These are phyloP conservation scores for Palaemon carinicauda DNA, from an alignment of 1,140 invertebrate genomes.

Conservation along the genomic window DNA sequence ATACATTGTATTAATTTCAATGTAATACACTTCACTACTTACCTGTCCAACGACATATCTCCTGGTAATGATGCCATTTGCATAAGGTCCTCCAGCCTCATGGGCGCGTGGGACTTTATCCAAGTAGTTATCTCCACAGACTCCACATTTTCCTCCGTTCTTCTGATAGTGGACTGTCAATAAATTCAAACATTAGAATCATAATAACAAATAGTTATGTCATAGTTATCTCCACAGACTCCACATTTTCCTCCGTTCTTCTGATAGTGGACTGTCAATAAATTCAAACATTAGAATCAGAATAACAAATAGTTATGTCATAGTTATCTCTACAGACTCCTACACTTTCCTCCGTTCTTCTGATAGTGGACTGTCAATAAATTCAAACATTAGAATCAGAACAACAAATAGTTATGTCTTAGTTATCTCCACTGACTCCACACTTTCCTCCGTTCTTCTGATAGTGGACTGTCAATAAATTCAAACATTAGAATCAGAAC, in stretches of 20 bases:
- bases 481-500: no score
- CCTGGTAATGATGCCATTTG: slow-evolving; percentile 80
- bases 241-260: slow-evolving; percentile 87
- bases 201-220: no score
- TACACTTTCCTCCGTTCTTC: slow-evolving; percentile 83
- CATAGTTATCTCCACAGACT: slow-evolving; percentile 87
- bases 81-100: slow-evolving; percentile 86
- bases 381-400: neutral
- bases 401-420: no score
- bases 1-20: no score
- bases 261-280: slow-evolving; percentile 80
- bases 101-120: slow-evolving; percentile 78
- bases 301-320: no score
- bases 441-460: no score
- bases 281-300: neutral
- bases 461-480: no score
- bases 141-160: slow-evolving; percentile 84
- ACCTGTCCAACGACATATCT: slow-evolving; percentile 84
- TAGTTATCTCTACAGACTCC: slow-evolving; percentile 89
- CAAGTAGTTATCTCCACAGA: slow-evolving; percentile 87
- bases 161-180: slow-evolving; percentile 82
- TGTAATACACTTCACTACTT: slow-evolving; percentile 41
- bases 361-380: slow-evolving; percentile 80
- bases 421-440: no score
- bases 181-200: neutral